These are phyloP conservation scores for Eriocheir sinensis DNA, from an alignment of 1,140 invertebrate genomes.

Conservation along the genomic window DNA sequence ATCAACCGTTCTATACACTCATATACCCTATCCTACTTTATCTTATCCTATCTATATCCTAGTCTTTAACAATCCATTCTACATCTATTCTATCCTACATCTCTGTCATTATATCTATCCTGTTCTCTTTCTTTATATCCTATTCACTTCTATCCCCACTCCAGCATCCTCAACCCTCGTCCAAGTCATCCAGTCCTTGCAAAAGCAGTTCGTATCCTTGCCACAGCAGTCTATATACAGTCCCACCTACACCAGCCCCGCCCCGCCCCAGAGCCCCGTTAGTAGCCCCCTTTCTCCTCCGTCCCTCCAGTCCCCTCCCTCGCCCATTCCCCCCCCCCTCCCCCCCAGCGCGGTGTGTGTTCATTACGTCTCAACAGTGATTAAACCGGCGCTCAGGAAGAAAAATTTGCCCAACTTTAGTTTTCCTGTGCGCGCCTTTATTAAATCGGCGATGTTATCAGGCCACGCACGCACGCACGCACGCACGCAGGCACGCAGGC, in stretches of 20 bases:
- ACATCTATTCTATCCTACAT: no score
- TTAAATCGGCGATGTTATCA: not conserved
- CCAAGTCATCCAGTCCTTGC: no score
- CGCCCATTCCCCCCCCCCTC: not conserved
- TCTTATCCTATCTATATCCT: no score
- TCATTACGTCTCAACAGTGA: not conserved
- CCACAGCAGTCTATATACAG: no score
- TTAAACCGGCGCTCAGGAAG: not conserved
- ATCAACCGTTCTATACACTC: not conserved
- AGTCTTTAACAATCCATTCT: no score
- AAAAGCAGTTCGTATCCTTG: no score
- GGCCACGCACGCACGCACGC: not conserved
- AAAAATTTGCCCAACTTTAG: not conserved
- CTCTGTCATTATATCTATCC: no score
- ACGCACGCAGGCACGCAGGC: not conserved
- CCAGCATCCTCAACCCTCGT: no score
- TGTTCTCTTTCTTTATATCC: no score
- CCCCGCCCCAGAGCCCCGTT: not conserved
- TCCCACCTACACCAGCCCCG: not conserved
- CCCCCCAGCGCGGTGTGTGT: not conserved
- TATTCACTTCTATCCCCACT: no score
- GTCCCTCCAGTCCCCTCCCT: not conserved
- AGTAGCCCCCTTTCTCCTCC: not conserved
- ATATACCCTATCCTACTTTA: no score
- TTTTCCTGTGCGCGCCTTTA: not conserved